A percentile compares a stretch with the other conserved stretches of the same genome.
phyloP scores from a whole-genome alignment of 2,797 vertebrate species.

The Paedocypris micromegethes region DNA sequence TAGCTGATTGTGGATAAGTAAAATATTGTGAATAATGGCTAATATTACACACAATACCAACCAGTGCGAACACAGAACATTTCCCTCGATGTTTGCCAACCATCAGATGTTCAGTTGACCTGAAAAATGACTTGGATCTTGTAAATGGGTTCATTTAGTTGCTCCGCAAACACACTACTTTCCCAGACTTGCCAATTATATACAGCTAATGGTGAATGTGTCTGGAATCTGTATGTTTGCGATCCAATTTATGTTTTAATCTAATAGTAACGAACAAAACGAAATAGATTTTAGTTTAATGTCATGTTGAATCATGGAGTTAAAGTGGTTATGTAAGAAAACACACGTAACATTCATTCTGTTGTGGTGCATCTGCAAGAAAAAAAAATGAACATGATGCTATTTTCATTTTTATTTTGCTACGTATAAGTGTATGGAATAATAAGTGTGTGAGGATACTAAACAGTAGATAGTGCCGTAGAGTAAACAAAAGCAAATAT shows the following conservation, averaged over 20 bases:
- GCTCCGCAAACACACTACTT: slow-evolving; percentile 34
- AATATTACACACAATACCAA: background rate
- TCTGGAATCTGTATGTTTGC: slow-evolving; percentile 26
- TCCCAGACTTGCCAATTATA: slow-evolving; percentile 36
- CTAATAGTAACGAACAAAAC: slow-evolving; percentile 19
- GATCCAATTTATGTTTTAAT: slow-evolving; percentile 22
- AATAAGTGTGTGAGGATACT: too few relatives aligned
- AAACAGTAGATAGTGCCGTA: too few relatives aligned
- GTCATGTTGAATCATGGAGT: slow-evolving; percentile 2
- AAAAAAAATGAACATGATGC: too few relatives aligned
- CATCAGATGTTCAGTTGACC: slow-evolving; percentile 45
- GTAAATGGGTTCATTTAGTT: slow-evolving; percentile 38
- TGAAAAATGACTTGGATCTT: slow-evolving; percentile 44
- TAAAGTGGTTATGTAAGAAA: too few relatives aligned
- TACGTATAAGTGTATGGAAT: too few relatives aligned
- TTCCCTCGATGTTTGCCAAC: slow-evolving; percentile 38
- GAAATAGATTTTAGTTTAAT: slow-evolving; percentile 27
- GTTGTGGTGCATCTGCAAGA: too few relatives aligned
- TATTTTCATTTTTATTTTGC: too few relatives aligned
- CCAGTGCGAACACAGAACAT: slow-evolving; percentile 7
- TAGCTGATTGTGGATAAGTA: too few relatives aligned
- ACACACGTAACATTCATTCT: too few relatives aligned
- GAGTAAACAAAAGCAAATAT: too few relatives aligned
- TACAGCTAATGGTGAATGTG: slow-evolving; percentile 22
- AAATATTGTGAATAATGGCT: too few relatives aligned